phyloP scores from a whole-genome alignment of 2,888 invertebrate genomes.

The Linnaemya tessellans region DNA sequence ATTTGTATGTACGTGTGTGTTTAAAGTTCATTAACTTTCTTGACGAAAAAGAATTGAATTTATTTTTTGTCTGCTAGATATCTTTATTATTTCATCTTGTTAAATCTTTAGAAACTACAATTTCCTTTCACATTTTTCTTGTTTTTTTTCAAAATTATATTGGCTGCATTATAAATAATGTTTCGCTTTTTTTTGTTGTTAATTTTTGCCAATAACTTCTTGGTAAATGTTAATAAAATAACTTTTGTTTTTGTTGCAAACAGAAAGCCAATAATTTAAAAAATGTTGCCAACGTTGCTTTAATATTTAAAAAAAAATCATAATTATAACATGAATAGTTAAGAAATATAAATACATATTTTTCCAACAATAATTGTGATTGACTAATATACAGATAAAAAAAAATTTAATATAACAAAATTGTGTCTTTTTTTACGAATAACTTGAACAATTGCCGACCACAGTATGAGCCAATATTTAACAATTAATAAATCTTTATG shows the following conservation, averaged over 20 bases:
- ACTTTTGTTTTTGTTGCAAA: not conserved
- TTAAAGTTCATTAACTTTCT: constrained; percentile 40
- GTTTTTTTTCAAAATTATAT: constrained; percentile 36
- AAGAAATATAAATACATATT: constrained; percentile 32
- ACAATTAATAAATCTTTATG: constrained; percentile 56
- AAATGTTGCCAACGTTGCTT: constrained; percentile 23
- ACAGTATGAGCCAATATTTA: constrained; percentile 42
- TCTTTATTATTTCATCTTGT: not conserved
- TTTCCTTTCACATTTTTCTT: constrained; percentile 66
- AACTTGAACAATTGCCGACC: constrained; percentile 3
- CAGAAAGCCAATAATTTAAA: constrained; percentile 3
- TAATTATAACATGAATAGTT: constrained; percentile 4
- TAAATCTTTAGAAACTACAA: constrained; percentile 35
- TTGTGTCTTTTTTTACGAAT: not conserved
- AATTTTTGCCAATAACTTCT: constrained; percentile 5
- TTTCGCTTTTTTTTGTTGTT: not conserved
- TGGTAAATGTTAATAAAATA: constrained; percentile 22
- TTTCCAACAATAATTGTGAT: constrained; percentile 29
- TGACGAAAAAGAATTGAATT: not conserved
- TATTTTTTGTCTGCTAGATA: not conserved
- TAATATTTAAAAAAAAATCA: constrained; percentile 8
- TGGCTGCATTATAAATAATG: constrained; percentile 17
- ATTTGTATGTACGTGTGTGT: not conserved
- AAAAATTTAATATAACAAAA: not conserved
- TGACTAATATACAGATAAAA: constrained; percentile 7